These are phyloP conservation scores for Scaptomyza cyrtandrae DNA, from an alignment of 2,888 invertebrate genomes.

Conservation along the genomic window DNA sequence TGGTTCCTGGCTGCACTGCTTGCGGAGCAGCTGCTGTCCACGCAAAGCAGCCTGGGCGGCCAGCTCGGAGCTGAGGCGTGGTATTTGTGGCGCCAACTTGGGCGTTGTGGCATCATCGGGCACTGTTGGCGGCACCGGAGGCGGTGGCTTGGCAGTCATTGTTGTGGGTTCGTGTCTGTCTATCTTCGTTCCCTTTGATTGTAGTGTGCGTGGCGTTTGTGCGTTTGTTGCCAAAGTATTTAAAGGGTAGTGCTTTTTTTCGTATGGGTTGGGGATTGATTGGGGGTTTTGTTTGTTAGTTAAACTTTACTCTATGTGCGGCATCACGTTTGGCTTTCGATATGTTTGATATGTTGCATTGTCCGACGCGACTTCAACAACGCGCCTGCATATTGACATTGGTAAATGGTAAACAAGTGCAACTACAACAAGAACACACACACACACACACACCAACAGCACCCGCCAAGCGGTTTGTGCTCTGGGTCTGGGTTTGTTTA, in stretches of 20 bases:
- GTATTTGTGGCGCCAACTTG: slow-evolving; percentile 83
- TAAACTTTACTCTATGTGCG: slow-evolving; percentile 46
- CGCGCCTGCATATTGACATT: slow-evolving; percentile 65
- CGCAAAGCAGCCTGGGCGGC: slow-evolving; percentile 84
- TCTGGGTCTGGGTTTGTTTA: slow-evolving; percentile 71
- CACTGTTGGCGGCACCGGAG: slow-evolving; percentile 59
- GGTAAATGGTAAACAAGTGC: slow-evolving; percentile 60
- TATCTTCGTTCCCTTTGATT: slow-evolving; percentile 1
- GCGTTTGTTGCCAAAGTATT: slow-evolving; percentile 10
- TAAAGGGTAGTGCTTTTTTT: neutral
- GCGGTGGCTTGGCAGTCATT: slow-evolving; percentile 78
- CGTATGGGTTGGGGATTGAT: neutral
- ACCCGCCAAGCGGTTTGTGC: slow-evolving; percentile 13
- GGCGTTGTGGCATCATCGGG: slow-evolving; percentile 59
- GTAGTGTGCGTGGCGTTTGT: slow-evolving; percentile 53
- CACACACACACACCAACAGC: neutral
- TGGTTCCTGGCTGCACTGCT: slow-evolving; percentile 78
- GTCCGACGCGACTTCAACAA: slow-evolving; percentile 23
- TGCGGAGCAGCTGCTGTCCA: slow-evolving; percentile 83
- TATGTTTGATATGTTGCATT: slow-evolving; percentile 47
- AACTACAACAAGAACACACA: slow-evolving; percentile 5
- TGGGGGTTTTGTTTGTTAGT: neutral
- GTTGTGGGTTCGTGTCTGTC: slow-evolving; percentile 8
- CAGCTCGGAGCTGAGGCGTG: slow-evolving; percentile 83
- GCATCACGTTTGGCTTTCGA: slow-evolving; percentile 56